A percentile compares a stretch with the other conserved stretches of the same genome.
Evolutionary conservation across 2,113 vertebrate species (phyloP).

Genomic region (Anser brachyrhynchus): DNA sequence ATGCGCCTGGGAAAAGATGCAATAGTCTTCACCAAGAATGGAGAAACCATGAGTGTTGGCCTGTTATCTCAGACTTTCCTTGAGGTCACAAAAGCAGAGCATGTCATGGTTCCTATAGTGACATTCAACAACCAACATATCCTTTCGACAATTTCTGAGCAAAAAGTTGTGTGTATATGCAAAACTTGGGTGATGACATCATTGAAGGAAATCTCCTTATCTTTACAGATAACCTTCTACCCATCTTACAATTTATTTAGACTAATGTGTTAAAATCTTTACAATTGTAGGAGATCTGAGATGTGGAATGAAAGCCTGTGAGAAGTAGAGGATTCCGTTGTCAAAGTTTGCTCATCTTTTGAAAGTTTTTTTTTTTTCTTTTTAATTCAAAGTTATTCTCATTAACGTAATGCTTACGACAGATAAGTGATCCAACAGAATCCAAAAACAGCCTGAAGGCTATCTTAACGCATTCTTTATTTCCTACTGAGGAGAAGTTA

Average conservation of each 20-base stretch:
- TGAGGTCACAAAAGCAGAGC: slow-evolving; percentile 79
- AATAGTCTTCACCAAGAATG: slow-evolving; percentile 92
- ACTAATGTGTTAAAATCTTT: not conserved
- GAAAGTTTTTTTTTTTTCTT: not conserved
- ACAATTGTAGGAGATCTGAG: not conserved
- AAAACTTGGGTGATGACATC: not conserved
- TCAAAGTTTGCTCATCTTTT: not conserved
- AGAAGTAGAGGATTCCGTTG: not conserved
- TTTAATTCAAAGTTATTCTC: not conserved
- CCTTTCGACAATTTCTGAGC: slow-evolving; percentile 71
- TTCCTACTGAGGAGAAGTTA: slow-evolving; percentile 81
- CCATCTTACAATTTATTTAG: not conserved
- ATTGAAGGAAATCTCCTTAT: not conserved
- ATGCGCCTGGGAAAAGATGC: slow-evolving; percentile 96
- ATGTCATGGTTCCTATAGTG: slow-evolving; percentile 90
- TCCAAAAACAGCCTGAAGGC: slow-evolving; percentile 83
- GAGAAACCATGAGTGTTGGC: slow-evolving; percentile 84
- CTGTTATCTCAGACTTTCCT: slow-evolving; percentile 94
- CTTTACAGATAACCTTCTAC: not conserved
- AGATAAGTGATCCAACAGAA: slow-evolving; percentile 75
- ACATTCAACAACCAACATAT: slow-evolving; percentile 81
- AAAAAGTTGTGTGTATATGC: not conserved
- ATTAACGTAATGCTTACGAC: slow-evolving; percentile 81
- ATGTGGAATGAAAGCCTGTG: not conserved
- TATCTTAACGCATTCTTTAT: slow-evolving; percentile 87